Conservation (phyloP, 2,113 vertebrate species). For the Harpagus bidentatus region DNA sequence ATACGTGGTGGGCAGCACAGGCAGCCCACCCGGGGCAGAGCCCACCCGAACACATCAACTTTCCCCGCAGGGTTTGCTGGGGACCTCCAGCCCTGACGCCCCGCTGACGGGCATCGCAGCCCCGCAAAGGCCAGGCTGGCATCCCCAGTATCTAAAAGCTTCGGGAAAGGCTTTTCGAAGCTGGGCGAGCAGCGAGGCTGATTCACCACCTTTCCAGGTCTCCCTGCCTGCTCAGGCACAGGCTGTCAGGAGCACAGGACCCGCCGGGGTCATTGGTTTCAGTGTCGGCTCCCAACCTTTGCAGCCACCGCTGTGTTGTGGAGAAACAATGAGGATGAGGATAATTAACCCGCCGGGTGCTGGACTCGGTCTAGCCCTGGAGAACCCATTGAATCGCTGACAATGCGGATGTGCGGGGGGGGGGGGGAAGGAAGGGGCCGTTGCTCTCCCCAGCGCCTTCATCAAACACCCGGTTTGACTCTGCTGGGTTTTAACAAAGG, state of each 20-base stretch:
- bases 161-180: not conserved
- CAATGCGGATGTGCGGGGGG: not conserved
- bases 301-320: not conserved
- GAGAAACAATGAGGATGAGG: not conserved
- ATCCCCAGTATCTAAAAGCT: not conserved
- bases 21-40: not conserved
- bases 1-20: rapidly evolving
- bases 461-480: not conserved
- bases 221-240: not conserved
- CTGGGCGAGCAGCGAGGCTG: rapidly evolving
- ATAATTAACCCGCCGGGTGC: not conserved
- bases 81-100: not conserved
- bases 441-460: not conserved
- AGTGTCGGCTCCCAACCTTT: not conserved
- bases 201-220: not conserved
- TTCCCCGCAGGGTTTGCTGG: rapidly evolving
- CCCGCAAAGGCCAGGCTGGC: not conserved
- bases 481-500: not conserved
- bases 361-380: not conserved
- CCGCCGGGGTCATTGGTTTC: not conserved
- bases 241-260: not conserved
- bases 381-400: not conserved
- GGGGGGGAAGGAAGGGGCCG: not conserved
- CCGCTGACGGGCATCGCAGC: rapidly evolving
- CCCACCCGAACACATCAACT: rapidly evolving